A percentile compares a stretch with the other conserved stretches of the same genome.
Conservation (phyloP, 2,113 vertebrate genomes). For the Labeo catla region DNA sequence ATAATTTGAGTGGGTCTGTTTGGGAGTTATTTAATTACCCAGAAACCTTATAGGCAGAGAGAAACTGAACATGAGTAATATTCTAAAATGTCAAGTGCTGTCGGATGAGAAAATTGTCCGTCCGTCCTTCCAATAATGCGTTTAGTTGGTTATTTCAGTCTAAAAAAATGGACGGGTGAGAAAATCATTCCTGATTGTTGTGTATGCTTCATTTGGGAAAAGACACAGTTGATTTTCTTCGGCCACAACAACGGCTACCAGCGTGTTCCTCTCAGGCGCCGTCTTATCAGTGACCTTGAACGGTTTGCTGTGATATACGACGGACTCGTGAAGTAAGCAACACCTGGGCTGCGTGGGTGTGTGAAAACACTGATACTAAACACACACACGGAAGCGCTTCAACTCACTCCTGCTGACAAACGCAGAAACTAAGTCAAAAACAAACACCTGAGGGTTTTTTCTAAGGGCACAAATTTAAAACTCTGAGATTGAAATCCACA, state of each 20-base stretch:
- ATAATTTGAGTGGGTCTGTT: constrained; percentile 14
- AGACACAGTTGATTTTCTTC: not conserved
- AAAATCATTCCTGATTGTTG: not conserved
- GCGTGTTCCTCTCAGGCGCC: not conserved
- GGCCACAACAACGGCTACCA: not conserved
- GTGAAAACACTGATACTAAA: constrained; percentile 29
- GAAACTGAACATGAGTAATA: not conserved
- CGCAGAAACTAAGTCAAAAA: not conserved
- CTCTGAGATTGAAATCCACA: not conserved
- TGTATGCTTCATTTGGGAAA: not conserved
- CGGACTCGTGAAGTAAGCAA: not conserved
- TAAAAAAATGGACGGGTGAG: not conserved
- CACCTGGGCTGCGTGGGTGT: constrained; percentile 39
- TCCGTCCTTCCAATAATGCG: not conserved
- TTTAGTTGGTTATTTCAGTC: not conserved
- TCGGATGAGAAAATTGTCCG: not conserved
- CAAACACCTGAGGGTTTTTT: not conserved
- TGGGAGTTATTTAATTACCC: constrained; percentile 41
- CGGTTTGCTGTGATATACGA: constrained; percentile 16
- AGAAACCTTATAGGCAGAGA: not conserved
- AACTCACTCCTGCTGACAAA: not conserved
- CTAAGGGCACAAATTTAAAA: not conserved
- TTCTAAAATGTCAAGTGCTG: not conserved
- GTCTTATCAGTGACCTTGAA: constrained; percentile 31
- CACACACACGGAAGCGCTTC: not conserved